A percentile compares a stretch with the other conserved stretches of the same genome.
Evolutionary conservation across 2,797 vertebrate species (phyloP).

Genomic region (Coendou prehensilis): DNA sequence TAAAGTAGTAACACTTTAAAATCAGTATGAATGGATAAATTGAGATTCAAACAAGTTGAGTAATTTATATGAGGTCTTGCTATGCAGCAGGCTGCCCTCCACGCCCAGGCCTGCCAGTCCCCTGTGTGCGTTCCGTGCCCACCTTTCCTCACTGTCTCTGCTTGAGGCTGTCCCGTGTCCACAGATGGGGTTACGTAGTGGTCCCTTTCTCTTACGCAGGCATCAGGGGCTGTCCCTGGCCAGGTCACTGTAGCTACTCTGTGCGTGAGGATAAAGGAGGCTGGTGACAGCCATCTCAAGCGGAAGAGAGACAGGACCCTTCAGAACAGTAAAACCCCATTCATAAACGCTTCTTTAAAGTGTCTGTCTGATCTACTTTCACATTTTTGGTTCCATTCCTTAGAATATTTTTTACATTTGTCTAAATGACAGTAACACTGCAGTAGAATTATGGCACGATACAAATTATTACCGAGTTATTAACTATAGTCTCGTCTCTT

Average conservation of each 20-base stretch:
- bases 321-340: not conserved
- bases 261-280: not conserved
- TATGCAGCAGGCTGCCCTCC: not conserved
- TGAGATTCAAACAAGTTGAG: not conserved
- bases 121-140: not conserved
- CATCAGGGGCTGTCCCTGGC: not conserved
- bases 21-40: not conserved
- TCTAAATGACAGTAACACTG: conserved; percentile 32
- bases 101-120: not conserved
- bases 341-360: not conserved
- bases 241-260: not conserved
- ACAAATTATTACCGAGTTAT: not conserved
- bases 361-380: not conserved
- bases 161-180: not conserved
- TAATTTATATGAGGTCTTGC: not conserved
- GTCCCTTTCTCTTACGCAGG: not conserved
- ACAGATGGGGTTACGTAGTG: not conserved
- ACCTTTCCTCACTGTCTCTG: not conserved
- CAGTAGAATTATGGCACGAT: not conserved
- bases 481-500: conserved; percentile 3
- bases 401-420: not conserved
- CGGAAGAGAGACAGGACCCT: not conserved
- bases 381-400: not conserved
- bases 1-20: conserved; percentile 25
- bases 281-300: not conserved